Conservation (phyloP, 2,113 vertebrate species). For the Leptobrachium leishanense region DNA sequence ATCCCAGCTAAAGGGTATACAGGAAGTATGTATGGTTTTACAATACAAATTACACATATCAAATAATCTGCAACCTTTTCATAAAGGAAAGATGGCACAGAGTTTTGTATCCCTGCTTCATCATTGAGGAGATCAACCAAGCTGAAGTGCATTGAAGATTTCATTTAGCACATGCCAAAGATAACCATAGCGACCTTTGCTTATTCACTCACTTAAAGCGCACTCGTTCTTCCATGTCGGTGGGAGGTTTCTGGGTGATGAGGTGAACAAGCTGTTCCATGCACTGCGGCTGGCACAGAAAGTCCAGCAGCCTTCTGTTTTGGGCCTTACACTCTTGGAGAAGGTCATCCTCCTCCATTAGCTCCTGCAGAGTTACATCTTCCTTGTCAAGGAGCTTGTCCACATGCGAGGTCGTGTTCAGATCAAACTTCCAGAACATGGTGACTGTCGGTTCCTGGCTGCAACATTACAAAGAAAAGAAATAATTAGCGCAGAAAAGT, state of each 20-base stretch:
- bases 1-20: too few species aligned
- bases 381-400: constrained; percentile 95
- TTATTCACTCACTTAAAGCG: constrained; percentile 87
- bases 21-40: too few species aligned
- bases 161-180: too few species aligned
- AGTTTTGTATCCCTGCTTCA: too few species aligned
- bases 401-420: constrained; percentile 91
- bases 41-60: too few species aligned
- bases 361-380: constrained; percentile 85
- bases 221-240: constrained; percentile 90
- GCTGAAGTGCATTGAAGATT: too few species aligned
- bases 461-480: neutral
- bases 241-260: constrained; percentile 87
- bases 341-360: constrained; percentile 96
- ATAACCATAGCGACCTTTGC: neutral
- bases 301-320: constrained; percentile 89
- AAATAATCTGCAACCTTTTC: too few species aligned
- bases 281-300: constrained; percentile 88
- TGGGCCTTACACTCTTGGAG: constrained; percentile 97
- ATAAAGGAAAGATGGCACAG: too few species aligned
- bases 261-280: constrained; percentile 92
- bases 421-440: constrained; percentile 99
- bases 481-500: neutral
- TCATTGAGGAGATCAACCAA: too few species aligned
- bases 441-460: constrained; percentile 66